Evolutionary conservation across 1,140 invertebrate genomes (phyloP), one percentile per base, ranked within the genome.

Genomic region (Augochlora pura): DNA sequence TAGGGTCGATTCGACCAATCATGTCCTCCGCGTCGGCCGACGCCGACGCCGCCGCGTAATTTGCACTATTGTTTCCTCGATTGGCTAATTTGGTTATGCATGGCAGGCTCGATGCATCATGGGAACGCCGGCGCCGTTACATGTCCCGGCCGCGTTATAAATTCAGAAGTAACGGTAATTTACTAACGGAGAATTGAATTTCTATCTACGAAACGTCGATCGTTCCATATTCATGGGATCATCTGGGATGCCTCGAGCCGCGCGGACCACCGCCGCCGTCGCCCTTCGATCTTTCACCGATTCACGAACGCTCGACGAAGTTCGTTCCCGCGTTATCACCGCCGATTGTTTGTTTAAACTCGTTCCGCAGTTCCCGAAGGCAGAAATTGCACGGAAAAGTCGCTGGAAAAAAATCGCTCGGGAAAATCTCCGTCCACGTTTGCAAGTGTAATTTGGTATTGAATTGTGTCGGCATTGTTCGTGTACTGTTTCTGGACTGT

Each of bases 21-120:
- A 67, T 39, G 57, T 49, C 46, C 67, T 52, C n/a, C 32, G 14
- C 27, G 42, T 52, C 62, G 62, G 52, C 39, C n/a, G n/a, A n/a
- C n/a, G n/a, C n/a, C n/a, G n/a, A n/a, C n/a, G n/a, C n/a, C n/a
- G n/a, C n/a, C 71, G 21, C 63, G 54, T 80, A 75, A 80, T 70
- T 74, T 67, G 64, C 54, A 39, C 70, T 23, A 67, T 75, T 76
- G 73, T 80, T 80, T 80, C 72, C 95, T 94, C 84, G 75, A 78
- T 71, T 81, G 80, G 67, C 68, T 81, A 70, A 81, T 80, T 70
- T 69, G 80, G 39, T 74, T 78, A 59, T 68, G 80, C 66, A 75
- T 76, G 63, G 46, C 18, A 49, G 21, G 6, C n/a, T 12, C 38
- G 71, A 75, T 32, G 65, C 65, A 80, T 75, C 69, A 66, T 54